These are phyloP conservation scores for Spisula solida DNA, from an alignment of 2,888 invertebrate species.

Conservation along the genomic window DNA sequence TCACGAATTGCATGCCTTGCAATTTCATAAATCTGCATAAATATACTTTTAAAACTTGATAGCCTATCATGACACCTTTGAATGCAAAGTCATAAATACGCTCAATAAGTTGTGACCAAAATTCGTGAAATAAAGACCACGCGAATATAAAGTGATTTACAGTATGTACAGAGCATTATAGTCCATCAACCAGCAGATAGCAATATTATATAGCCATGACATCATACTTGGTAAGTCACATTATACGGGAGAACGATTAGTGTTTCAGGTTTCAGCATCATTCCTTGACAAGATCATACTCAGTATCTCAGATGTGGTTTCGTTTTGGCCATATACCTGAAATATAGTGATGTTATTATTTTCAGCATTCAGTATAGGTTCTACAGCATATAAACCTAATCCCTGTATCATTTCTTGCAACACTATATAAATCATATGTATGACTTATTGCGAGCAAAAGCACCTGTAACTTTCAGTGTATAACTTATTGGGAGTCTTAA, in stretches of 20 bases:
- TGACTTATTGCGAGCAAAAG: no score
- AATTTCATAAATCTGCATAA: no score
- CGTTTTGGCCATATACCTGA: conserved; percentile 95
- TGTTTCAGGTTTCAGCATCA: not conserved
- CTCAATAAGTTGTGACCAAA: not conserved
- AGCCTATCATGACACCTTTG: no score
- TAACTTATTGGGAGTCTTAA: no score
- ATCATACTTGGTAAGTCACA: not conserved
- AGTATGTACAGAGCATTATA: not conserved
- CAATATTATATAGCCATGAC: not conserved
- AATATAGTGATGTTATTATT: conserved; percentile 86
- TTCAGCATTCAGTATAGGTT: not conserved
- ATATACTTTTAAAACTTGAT: no score
- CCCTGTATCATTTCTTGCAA: no score
- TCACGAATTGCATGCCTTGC: no score
- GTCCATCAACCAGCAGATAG: not conserved
- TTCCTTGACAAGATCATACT: conserved; percentile 3
- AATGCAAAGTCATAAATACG: not conserved
- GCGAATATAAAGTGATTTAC: not conserved
- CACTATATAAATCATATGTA: no score
- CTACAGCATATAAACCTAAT: no score
- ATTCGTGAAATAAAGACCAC: not conserved
- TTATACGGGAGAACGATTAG: not conserved
- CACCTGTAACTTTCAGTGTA: no score
- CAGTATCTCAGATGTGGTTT: conserved; percentile 94